Conservation (phyloP, 2,113 vertebrate genomes). For the Otus sunia region DNA sequence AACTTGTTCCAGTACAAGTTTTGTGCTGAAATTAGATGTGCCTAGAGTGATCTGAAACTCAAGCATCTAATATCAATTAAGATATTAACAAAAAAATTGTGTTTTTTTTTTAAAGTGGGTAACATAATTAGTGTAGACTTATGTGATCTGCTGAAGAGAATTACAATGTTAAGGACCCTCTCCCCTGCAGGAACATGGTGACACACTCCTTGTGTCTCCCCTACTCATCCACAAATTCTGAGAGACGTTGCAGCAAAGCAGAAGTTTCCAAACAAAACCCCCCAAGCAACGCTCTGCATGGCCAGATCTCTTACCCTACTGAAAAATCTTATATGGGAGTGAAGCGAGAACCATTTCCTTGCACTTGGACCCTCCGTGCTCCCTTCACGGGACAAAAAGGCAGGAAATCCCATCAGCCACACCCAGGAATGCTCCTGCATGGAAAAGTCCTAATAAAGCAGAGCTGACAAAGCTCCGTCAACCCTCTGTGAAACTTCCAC, state of each 20-base stretch:
- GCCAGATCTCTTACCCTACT: neutral
- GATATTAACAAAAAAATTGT: neutral
- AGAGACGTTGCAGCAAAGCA: neutral
- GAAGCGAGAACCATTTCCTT: neutral
- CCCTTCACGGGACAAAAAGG: neutral
- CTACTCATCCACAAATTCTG: neutral
- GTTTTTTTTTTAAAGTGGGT: neutral
- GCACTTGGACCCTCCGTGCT: neutral
- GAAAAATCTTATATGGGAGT: neutral
- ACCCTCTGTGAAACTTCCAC: neutral
- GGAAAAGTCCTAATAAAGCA: conserved; percentile 28
- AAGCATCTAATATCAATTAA: neutral
- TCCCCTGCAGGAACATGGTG: neutral
- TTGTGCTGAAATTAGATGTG: neutral
- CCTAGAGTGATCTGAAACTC: neutral
- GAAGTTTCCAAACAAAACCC: neutral
- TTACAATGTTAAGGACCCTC: neutral
- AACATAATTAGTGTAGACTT: neutral
- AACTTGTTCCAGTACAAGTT: neutral
- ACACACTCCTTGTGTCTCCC: neutral
- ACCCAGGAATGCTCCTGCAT: neutral
- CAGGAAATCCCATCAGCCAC: conserved; percentile 54
- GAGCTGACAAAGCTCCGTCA: neutral
- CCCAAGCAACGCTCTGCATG: fast-evolving
- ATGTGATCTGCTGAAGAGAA: neutral